Conservation (phyloP, 2,113 vertebrate species). For the Indri indri region DNA sequence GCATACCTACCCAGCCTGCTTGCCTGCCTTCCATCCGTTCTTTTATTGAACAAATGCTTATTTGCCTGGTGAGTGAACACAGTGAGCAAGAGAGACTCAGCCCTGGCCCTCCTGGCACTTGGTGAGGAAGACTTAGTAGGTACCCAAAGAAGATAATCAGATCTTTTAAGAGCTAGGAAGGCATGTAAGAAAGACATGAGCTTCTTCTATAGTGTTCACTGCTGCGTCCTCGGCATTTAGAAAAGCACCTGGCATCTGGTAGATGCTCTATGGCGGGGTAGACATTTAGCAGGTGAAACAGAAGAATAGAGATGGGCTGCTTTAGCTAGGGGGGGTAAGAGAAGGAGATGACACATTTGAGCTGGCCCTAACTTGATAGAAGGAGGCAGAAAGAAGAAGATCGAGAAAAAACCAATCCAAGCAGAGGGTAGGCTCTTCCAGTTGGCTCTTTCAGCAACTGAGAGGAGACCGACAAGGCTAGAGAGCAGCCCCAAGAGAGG, state of each 20-base stretch:
- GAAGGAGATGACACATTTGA: not conserved
- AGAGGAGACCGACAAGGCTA: not conserved
- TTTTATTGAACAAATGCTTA: not conserved
- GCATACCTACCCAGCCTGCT: not conserved
- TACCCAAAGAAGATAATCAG: not conserved
- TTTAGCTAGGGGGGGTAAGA: not conserved
- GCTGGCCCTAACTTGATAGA: not conserved
- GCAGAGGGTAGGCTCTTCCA: not conserved
- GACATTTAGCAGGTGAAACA: not conserved
- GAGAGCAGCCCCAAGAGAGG: not conserved
- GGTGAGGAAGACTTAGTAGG: not conserved
- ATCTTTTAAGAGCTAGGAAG: not conserved
- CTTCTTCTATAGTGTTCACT: not conserved
- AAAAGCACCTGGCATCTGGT: not conserved
- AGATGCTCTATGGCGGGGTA: not conserved
- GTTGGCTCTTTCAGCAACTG: not conserved
- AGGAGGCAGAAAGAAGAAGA: not conserved
- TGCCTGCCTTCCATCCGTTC: not conserved
- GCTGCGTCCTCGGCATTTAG: not conserved
- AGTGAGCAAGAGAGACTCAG: not conserved
- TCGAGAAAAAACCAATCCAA: not conserved
- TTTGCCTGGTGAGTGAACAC: not conserved
- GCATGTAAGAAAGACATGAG: not conserved
- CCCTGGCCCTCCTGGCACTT: not conserved
- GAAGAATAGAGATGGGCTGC: not conserved